Evolutionary conservation across 53 echinoderm and acorn worm genomes (phyloP).

Genomic region (Temnopleurus reevesii): DNA sequence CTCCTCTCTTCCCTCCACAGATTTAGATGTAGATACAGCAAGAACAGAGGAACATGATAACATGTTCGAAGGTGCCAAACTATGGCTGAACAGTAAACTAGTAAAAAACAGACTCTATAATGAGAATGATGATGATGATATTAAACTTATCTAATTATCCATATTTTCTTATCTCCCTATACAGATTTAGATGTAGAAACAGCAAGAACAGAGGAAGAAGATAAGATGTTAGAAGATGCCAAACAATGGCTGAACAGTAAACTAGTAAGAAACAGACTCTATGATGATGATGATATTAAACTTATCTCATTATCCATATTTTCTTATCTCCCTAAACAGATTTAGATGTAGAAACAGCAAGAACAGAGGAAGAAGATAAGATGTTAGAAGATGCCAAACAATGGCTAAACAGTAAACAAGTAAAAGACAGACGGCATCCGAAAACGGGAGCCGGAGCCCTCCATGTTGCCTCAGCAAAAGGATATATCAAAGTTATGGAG

Average conservation of each 20-base stretch:
- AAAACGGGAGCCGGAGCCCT: conserved; percentile 87
- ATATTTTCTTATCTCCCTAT: no score
- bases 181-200: conserved; percentile 88
- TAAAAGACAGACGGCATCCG: conserved; percentile 94
- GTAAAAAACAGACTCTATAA: conserved; percentile 88
- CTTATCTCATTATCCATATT: no score
- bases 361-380: conserved; percentile 86
- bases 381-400: conserved; percentile 98
- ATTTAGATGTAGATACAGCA: conserved; percentile 88
- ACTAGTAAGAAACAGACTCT: conserved; percentile 81
- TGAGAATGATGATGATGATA: no score
- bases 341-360: conserved; percentile 86
- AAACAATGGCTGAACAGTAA: conserved; percentile 97
- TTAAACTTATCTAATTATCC: no score
- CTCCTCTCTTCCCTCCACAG: no score
- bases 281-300: no score
- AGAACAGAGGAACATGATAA: conserved; percentile 87
- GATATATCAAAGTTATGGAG: conserved; percentile 99
- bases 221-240: conserved; percentile 91
- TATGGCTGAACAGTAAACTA: conserved; percentile 89
- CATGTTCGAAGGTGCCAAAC: conserved; percentile 95
- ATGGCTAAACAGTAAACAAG: conserved; percentile 87
- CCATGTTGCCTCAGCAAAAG: conserved; percentile 96
- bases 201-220: conserved; percentile 90
- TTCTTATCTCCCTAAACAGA: no score